phyloP scores from a whole-genome alignment of 2,797 vertebrate genomes.

The Hoplostethus atlanticus region DNA sequence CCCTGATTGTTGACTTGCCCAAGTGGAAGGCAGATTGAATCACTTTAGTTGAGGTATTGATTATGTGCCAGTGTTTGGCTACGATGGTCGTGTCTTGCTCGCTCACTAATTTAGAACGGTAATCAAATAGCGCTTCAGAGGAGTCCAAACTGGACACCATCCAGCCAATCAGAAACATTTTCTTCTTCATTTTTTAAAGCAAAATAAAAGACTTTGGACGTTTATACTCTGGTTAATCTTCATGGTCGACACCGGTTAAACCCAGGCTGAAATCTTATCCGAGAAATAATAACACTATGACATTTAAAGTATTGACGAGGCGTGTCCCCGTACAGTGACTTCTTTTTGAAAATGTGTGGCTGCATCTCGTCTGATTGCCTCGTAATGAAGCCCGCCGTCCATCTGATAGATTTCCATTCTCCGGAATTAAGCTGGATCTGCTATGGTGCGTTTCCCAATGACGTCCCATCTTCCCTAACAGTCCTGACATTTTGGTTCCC shows the following conservation, averaged over 20 bases:
- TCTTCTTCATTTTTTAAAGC: neutral
- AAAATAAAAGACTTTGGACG: neutral
- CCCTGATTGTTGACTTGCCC: neutral
- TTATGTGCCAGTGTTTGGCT: neutral
- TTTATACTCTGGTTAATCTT: conserved; percentile 25
- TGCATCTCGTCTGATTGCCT: conserved; percentile 62
- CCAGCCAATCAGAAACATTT: neutral
- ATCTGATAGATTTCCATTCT: conserved; percentile 63
- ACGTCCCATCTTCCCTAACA: conserved; percentile 70
- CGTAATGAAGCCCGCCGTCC: conserved; percentile 58
- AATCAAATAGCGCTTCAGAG: neutral
- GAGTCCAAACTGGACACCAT: neutral
- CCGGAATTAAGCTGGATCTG: conserved; percentile 71
- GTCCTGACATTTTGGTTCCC: conserved; percentile 84
- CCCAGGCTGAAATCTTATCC: conserved; percentile 21
- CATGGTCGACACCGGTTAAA: neutral
- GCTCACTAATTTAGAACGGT: neutral
- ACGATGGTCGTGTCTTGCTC: neutral
- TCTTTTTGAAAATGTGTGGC: conserved; percentile 45
- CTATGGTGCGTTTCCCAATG: conserved; percentile 63
- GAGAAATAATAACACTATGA: conserved; percentile 54
- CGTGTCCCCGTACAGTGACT: conserved; percentile 29
- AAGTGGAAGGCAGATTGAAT: neutral
- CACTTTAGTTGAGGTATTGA: neutral
- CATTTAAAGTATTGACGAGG: conserved; percentile 65